Percentiles rank a stretch among this genome's conserved stretches.
Conservation (phyloP, 2,888 invertebrate species). For the Tineola bisselliella region DNA sequence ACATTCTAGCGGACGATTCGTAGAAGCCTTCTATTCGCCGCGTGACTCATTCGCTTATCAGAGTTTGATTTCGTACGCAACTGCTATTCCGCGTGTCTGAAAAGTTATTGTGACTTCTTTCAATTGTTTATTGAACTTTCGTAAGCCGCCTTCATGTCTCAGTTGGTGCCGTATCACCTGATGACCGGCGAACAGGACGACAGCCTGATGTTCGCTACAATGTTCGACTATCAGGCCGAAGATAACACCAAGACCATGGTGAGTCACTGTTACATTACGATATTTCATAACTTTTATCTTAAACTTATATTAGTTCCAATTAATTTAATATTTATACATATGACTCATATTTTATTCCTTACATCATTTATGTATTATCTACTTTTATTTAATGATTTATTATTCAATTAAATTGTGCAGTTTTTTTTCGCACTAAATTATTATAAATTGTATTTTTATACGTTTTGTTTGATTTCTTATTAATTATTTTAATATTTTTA, state of each 20-base stretch:
- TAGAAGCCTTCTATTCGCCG: conserved; percentile 26
- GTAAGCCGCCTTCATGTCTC: conserved; percentile 68
- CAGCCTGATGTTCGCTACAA: conserved; percentile 65
- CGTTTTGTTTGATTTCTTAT: too few species aligned
- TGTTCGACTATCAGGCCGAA: conserved; percentile 63
- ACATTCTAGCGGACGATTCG: conserved; percentile 57
- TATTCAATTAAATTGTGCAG: too few species aligned
- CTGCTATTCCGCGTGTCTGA: conserved; percentile 14
- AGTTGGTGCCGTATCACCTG: conserved; percentile 68
- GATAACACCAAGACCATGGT: conserved; percentile 56
- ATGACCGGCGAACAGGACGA: conserved; percentile 62
- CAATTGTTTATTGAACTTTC: conserved; percentile 27
- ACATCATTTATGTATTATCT: neutral
- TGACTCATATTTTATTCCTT: neutral
- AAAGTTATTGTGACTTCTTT: conserved; percentile 1
- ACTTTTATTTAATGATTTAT: too few species aligned
- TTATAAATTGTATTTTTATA: too few species aligned
- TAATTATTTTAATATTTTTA: too few species aligned
- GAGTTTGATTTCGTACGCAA: conserved; percentile 37
- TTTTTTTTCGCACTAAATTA: too few species aligned
- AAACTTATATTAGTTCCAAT: neutral
- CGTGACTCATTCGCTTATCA: conserved; percentile 62
- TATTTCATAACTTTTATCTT: neutral
- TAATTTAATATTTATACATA: neutral
- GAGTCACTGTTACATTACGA: conserved; percentile 25